These are phyloP conservation scores for Calonectris borealis DNA, from an alignment of 2,113 vertebrate species.

Conservation along the genomic window DNA sequence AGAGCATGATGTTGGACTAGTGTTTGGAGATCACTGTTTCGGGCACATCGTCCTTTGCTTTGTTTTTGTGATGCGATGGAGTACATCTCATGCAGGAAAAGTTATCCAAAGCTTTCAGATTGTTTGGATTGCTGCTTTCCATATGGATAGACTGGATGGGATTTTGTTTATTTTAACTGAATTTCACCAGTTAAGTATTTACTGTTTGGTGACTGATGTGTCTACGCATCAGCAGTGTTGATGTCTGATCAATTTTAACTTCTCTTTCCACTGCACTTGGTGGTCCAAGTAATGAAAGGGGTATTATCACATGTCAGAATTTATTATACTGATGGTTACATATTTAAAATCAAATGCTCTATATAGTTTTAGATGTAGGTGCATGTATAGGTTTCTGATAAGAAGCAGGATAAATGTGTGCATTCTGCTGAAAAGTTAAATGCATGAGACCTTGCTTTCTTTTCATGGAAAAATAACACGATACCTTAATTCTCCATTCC, in stretches of 20 bases:
- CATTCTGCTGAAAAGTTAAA: neutral
- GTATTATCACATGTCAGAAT: neutral
- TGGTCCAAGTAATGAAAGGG: neutral
- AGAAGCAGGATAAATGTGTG: neutral
- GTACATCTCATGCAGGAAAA: neutral
- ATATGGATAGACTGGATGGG: neutral
- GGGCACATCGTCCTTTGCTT: neutral
- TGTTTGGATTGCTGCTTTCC: neutral
- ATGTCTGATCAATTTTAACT: neutral
- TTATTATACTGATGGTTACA: neutral
- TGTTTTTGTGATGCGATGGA: neutral
- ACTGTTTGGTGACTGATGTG: neutral
- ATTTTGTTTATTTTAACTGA: neutral
- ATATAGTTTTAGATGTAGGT: neutral
- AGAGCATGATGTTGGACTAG: neutral
- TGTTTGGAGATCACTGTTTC: neutral
- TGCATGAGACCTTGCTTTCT: neutral
- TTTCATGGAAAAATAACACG: neutral
- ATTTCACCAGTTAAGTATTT: neutral
- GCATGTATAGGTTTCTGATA: neutral
- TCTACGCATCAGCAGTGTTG: neutral
- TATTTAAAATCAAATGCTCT: neutral
- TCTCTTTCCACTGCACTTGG: neutral
- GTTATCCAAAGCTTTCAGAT: neutral
- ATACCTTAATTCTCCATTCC: conserved; percentile 7